Evolutionary conservation across 1,140 invertebrate species (phyloP), one percentile per base, ranked within the genome.

Genomic region (Brachionus sp.): DNA sequence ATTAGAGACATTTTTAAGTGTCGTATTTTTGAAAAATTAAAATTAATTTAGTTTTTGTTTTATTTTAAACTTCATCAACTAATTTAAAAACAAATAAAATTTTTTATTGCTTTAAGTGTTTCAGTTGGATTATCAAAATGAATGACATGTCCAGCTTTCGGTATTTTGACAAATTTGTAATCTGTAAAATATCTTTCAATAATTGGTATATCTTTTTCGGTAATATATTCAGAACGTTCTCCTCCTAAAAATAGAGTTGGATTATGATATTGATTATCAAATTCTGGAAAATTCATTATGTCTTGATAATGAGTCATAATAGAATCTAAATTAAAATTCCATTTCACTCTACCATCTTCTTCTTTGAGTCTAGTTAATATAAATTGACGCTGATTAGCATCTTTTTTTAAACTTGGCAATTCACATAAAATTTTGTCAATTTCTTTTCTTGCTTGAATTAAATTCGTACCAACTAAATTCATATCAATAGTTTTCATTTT

Each of bases 221-320:
- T 66, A 19, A 82, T 57, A 44, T 82, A 82, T n/a, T 82, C 46
- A 3, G 80, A 82, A 9, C 10, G 9, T 46, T 44, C 80, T 7
- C 80, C 80, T 35, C 42, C 80, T n/a, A 82, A 12, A 44, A 82
- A 82, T 25, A 82, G 42, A 4, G 66, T 50, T 46, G 57, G 57
- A 33, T 16, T 39, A 29, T 66, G 42, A 42, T 37, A 66, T 42
- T 64, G 50, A 70, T 70, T 70, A 4, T 82, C 13, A 35, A 82
- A 82, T 13, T 82, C 37, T 12, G 80, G 80, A 82, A 82, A 82
- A 46, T 33, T 39, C 80, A 82, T 82, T 39, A 82, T 68, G 9
- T 82, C 80, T 19, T 82, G 12, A 29, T 57, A 33, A 68, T 50
- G 39, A 44, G 37, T 19, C 16, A 57, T 50, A 4, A 82, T 44